Evolutionary conservation across 2,113 vertebrate species (phyloP).

Genomic region (Glaucomys volans): DNA sequence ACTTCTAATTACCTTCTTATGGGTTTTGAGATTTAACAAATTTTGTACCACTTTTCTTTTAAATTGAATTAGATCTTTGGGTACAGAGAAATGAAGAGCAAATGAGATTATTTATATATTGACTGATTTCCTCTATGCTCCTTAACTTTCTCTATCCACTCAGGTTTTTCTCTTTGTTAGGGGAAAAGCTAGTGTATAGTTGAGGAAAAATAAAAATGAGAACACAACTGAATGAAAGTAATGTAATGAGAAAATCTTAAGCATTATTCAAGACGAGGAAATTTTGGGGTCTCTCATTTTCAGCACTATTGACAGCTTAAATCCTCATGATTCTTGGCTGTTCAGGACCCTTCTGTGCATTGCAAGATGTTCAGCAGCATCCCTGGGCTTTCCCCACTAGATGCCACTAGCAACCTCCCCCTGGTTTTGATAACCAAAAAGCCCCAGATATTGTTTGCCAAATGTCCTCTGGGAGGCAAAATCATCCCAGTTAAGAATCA

Average conservation of each 20-base stretch:
- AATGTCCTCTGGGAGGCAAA: neutral
- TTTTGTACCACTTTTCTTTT: neutral
- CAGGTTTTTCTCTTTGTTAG: neutral
- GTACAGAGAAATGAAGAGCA: neutral
- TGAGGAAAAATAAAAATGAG: neutral
- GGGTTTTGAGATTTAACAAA: neutral
- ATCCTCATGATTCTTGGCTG: neutral
- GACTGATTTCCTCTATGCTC: neutral
- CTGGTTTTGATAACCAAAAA: neutral
- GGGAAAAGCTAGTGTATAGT: neutral
- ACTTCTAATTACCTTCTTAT: neutral
- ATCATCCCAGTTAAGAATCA: neutral
- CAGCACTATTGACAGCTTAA: neutral
- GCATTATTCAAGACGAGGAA: neutral
- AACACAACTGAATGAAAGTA: neutral
- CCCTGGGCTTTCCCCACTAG: neutral
- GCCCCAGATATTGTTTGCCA: neutral
- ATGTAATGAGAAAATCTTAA: neutral
- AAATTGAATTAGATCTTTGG: neutral
- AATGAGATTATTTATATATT: neutral
- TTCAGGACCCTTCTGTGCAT: too few species aligned
- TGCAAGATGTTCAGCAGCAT: neutral
- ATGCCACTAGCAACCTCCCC: neutral
- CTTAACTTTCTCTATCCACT: neutral
- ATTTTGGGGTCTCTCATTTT: neutral